Evolutionary conservation across 2,797 vertebrate genomes (phyloP).

Genomic region (Malurus splendens): DNA sequence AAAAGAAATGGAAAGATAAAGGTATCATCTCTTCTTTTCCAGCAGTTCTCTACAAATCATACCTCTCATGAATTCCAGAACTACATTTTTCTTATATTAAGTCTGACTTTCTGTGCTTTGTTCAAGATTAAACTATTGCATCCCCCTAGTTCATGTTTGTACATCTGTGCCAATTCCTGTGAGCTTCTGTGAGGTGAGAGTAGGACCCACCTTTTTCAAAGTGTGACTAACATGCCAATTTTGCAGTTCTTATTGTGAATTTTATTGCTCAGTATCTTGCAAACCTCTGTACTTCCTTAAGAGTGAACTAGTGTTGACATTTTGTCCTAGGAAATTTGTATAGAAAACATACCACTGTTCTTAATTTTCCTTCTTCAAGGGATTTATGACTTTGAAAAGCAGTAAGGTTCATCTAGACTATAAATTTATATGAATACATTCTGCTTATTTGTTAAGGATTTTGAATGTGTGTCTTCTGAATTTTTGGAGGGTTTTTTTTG

Average conservation of each 20-base stretch:
- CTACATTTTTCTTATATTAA: not conserved
- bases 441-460: not conserved
- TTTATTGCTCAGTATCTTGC: not conserved
- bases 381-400: not conserved
- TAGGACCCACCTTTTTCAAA: not conserved
- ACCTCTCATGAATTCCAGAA: not conserved
- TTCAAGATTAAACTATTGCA: not conserved
- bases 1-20: not conserved
- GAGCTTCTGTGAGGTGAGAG: not conserved
- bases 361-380: not conserved
- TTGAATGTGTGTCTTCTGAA: not conserved
- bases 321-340: not conserved
- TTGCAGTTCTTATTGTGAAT: not conserved
- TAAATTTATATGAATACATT: not conserved
- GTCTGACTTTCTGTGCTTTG: not conserved
- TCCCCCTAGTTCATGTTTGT: not conserved
- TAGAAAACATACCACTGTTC: not conserved
- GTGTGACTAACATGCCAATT: not conserved
- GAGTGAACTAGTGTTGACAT: not conserved
- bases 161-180: not conserved
- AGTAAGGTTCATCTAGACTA: not conserved
- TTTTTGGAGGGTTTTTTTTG: fast-evolving
- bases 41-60: not conserved
- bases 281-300: not conserved
- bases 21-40: not conserved